phyloP scores from a whole-genome alignment of 2,888 invertebrate species.

The Drosophila algonquin region DNA sequence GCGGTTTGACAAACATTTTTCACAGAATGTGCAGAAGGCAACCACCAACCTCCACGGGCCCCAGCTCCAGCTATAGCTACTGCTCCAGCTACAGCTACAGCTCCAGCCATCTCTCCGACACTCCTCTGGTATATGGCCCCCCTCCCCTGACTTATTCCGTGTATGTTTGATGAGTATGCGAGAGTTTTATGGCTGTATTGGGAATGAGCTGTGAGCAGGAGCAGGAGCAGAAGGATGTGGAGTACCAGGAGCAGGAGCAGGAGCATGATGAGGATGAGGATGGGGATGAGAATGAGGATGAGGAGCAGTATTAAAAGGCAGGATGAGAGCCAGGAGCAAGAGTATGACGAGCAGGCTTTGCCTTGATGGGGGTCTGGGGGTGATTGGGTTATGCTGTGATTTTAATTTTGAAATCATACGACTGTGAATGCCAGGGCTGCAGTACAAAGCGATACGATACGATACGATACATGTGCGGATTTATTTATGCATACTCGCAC shows the following conservation, averaged over 20 bases:
- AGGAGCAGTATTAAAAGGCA: not conserved
- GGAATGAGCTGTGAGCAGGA: constrained; percentile 67
- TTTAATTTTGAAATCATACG: constrained; percentile 77
- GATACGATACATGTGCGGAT: constrained; percentile 72
- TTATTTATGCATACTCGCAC: constrained; percentile 59
- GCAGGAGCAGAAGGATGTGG: constrained; percentile 21
- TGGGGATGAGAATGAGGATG: not conserved
- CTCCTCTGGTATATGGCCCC: constrained; percentile 19
- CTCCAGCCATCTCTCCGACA: constrained; percentile 13
- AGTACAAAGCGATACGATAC: constrained; percentile 59
- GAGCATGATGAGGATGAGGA: not conserved
- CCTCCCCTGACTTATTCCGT: constrained; percentile 42
- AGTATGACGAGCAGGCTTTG: constrained; percentile 9
- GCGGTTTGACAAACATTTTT: constrained; percentile 78
- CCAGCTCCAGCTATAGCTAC: constrained; percentile 12
- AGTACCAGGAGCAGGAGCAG: not conserved
- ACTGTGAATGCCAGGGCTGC: constrained; percentile 39
- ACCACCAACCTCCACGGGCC: constrained; percentile 24
- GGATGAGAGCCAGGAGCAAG: constrained; percentile 21
- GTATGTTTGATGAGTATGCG: constrained; percentile 76
- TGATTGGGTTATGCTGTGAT: constrained; percentile 78
- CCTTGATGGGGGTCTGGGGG: constrained; percentile 21
- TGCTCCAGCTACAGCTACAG: too few relatives aligned
- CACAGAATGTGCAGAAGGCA: constrained; percentile 67
- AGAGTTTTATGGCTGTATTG: constrained; percentile 77